These are phyloP conservation scores for Sminthurides aquaticus DNA, from an alignment of 2,888 invertebrate genomes.

Conservation along the genomic window DNA sequence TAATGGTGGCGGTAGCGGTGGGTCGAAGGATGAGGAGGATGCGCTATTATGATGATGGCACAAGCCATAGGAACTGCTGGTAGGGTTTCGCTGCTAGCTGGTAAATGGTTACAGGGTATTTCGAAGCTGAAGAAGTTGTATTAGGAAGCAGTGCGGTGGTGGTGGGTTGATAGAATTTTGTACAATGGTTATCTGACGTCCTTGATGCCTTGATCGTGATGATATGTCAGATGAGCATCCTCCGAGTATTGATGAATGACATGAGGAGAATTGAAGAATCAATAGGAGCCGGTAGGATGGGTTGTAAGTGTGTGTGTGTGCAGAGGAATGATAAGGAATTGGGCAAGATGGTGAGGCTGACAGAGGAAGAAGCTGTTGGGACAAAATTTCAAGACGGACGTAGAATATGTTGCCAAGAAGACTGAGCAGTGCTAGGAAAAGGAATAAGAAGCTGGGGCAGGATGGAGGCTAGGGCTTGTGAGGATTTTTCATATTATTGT, in stretches of 20 bases:
- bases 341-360: too few species aligned
- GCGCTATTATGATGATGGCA: too few species aligned
- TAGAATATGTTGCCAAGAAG: too few species aligned
- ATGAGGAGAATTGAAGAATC: constrained; percentile 6
- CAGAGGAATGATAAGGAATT: background rate
- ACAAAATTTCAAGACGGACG: too few species aligned
- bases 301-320: background rate
- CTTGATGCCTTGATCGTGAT: constrained; percentile 8
- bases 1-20: background rate
- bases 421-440: too few species aligned
- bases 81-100: too few species aligned
- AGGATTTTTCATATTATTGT: background rate
- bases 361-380: too few species aligned
- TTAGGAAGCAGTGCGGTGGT: background rate
- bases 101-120: too few species aligned
- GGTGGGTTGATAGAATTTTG: background rate
- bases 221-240: constrained; percentile 9
- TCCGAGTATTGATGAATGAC: constrained; percentile 16
- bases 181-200: background rate
- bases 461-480: too few species aligned
- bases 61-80: too few species aligned
- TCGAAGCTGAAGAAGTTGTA: too few species aligned
- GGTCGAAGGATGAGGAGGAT: background rate
- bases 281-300: background rate
- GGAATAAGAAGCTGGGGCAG: too few species aligned